A percentile compares a stretch with the other conserved stretches of the same genome.
Conservation (phyloP, 1,140 invertebrate species). For the Bombus polaris region DNA sequence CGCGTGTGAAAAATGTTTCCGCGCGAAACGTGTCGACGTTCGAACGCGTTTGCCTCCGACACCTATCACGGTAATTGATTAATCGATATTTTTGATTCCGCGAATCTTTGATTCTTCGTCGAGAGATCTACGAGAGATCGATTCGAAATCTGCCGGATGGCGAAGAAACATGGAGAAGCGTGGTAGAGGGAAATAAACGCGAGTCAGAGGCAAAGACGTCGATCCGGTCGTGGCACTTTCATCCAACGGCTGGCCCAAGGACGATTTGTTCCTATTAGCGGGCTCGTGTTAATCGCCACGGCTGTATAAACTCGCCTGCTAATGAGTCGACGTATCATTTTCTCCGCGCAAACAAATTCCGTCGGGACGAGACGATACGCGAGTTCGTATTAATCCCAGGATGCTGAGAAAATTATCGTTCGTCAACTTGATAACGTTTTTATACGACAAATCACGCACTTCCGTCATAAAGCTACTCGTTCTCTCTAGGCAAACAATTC, state of each 20-base stretch:
- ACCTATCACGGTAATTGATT: conserved; percentile 8
- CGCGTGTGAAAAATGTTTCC: conserved; percentile 21
- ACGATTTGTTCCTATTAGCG: conserved; percentile 61
- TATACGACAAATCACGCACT: conserved; percentile 30
- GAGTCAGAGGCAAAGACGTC: neutral
- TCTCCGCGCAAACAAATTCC: conserved; percentile 22
- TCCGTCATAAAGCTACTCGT: conserved; percentile 32
- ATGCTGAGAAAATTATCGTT: conserved; percentile 24
- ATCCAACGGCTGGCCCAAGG: conserved; percentile 27
- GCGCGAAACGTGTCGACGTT: conserved; percentile 12
- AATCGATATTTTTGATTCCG: conserved; percentile 10
- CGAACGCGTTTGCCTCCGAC: neutral
- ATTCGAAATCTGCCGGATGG: too few relatives aligned
- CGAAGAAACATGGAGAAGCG: neutral
- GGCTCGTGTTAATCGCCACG: conserved; percentile 51
- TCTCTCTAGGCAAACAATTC: neutral
- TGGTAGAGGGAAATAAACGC: neutral
- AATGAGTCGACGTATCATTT: conserved; percentile 51
- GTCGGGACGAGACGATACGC: neutral
- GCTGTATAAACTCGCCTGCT: conserved; percentile 50
- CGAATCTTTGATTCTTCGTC: neutral
- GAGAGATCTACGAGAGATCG: neutral
- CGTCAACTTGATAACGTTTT: conserved; percentile 20
- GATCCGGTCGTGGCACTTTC: conserved; percentile 25
- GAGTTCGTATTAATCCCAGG: conserved; percentile 26